Conservation (phyloP, 1,140 invertebrate species). For the Hycleus cichorii region DNA sequence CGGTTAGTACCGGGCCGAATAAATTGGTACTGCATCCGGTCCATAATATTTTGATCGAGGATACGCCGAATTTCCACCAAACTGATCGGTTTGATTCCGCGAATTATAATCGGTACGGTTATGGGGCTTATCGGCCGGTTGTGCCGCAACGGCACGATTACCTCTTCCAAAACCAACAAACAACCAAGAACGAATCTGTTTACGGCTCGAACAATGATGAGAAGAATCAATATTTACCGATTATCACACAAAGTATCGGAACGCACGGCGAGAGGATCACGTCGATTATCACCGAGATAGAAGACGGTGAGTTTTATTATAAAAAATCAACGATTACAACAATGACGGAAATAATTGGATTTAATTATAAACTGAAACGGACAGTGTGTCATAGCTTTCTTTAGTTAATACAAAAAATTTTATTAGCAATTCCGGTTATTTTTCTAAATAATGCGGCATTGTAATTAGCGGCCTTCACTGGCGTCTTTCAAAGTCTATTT, state of each 20-base stretch:
- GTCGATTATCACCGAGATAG: conserved; percentile 36
- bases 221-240: conserved; percentile 9
- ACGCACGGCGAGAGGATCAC: conserved; percentile 34
- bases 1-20: conserved; percentile 3
- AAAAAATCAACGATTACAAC: not conserved
- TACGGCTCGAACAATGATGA: not conserved
- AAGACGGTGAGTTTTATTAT: conserved; percentile 28
- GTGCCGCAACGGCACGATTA: not conserved
- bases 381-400: not conserved
- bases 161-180: not conserved
- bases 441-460: not conserved
- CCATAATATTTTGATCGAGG: conserved; percentile 1
- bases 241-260: conserved; percentile 27
- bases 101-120: too few species aligned
- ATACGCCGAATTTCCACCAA: not conserved
- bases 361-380: not conserved
- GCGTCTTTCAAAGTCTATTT: too few species aligned
- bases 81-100: too few species aligned
- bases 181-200: not conserved
- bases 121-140: too few species aligned
- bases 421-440: not conserved
- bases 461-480: not conserved
- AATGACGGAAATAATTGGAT: not conserved
- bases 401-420: not conserved
- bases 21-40: conserved; percentile 1